A percentile compares a stretch with the other conserved stretches of the same genome.
Conservation (phyloP, 1,140 invertebrate species). For the Mylabris phalerata region DNA sequence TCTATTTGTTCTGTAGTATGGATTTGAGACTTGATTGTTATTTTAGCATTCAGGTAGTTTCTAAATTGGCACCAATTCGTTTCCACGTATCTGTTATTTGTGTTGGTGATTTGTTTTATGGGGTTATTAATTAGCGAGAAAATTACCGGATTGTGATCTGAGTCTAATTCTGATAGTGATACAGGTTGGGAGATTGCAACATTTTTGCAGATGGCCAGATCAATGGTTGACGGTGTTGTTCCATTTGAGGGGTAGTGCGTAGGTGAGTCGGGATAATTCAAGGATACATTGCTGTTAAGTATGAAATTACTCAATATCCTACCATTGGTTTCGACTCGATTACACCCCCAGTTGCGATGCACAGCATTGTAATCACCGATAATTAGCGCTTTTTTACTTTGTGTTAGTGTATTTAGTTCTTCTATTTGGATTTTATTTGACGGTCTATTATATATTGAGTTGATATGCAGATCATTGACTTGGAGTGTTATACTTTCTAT, state of each 20-base stretch:
- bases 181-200: not conserved
- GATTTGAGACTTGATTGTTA: constrained; percentile 1
- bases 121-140: not conserved
- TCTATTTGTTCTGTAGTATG: constrained; percentile 2
- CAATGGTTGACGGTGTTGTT: too few relatives aligned
- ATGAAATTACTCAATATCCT: not conserved
- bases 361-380: not conserved
- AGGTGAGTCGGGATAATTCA: not conserved
- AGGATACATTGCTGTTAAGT: not conserved
- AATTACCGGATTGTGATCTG: constrained; percentile 8
- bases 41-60: not conserved
- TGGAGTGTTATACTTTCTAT: not conserved
- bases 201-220: too few relatives aligned
- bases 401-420: not conserved
- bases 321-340: not conserved
- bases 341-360: not conserved
- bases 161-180: not conserved
- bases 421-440: not conserved
- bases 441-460: not conserved
- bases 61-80: constrained; percentile 12
- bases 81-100: not conserved
- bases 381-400: not conserved
- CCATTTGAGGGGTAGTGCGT: not conserved
- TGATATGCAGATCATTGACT: not conserved
- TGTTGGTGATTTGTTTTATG: not conserved